phyloP scores from a whole-genome alignment of 2,797 vertebrate species.

The Cephalopachus bancanus region DNA sequence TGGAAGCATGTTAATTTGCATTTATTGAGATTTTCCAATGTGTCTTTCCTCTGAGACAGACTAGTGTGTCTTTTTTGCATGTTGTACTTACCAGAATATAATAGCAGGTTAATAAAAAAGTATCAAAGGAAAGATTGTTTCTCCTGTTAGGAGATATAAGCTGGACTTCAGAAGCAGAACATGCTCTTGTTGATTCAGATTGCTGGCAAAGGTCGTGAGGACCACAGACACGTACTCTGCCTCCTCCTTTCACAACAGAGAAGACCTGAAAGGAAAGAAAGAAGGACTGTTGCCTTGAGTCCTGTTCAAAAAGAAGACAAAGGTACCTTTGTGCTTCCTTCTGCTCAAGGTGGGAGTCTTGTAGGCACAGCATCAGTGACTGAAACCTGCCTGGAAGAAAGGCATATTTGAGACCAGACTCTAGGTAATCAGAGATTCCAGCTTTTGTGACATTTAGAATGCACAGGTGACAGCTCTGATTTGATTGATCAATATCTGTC shows the following conservation, averaged over 20 bases:
- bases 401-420: constrained; percentile 35
- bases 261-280: constrained; percentile 13
- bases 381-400: constrained; percentile 43
- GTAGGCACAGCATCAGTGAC: not conserved
- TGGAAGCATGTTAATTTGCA: not conserved
- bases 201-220: not conserved
- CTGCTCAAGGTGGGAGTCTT: not conserved
- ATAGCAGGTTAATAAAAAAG: not conserved
- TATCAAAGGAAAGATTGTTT: not conserved
- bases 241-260: not conserved
- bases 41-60: not conserved
- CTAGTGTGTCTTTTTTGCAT: not conserved
- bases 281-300: not conserved
- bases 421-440: not conserved
- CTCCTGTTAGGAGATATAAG: not conserved
- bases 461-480: not conserved
- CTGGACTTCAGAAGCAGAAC: not conserved
- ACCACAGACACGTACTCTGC: not conserved
- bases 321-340: constrained; percentile 1
- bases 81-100: constrained; percentile 4
- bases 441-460: constrained; percentile 25
- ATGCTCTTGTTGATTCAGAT: not conserved
- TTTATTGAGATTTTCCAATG: not conserved
- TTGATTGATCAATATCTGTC: not conserved
- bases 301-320: constrained; percentile 58